Evolutionary conservation across 2,113 vertebrate species (phyloP).

Genomic region (Recurvirostra avosetta): DNA sequence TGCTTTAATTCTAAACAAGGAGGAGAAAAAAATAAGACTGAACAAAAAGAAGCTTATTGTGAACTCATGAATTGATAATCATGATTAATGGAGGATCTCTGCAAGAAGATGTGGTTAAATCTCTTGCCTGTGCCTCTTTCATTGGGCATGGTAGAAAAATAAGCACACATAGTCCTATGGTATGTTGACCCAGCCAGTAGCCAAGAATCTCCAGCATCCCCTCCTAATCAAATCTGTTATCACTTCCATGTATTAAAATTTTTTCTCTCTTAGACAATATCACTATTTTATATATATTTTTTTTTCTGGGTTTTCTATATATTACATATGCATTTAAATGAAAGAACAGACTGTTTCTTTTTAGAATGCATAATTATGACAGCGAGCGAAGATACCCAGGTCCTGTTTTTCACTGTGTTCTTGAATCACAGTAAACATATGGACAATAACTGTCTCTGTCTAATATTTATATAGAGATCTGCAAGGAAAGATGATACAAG

Average conservation of each 20-base stretch:
- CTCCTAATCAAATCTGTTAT: neutral
- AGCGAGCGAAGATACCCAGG: neutral
- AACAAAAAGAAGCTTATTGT: conserved; percentile 23
- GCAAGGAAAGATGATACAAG: neutral
- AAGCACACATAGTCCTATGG: neutral
- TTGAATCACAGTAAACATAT: neutral
- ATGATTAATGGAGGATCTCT: conserved; percentile 44
- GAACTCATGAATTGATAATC: conserved; percentile 43
- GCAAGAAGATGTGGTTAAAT: conserved; percentile 45
- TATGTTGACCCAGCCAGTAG: neutral
- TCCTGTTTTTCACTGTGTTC: neutral
- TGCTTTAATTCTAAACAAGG: conserved; percentile 65
- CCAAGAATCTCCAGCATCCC: neutral
- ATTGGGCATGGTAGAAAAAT: neutral
- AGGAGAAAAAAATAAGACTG: conserved; percentile 57
- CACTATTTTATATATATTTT: neutral
- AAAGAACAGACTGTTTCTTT: neutral
- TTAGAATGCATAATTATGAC: neutral
- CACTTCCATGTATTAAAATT: neutral
- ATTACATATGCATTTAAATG: neutral
- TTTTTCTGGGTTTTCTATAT: neutral
- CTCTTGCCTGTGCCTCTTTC: conserved; percentile 38
- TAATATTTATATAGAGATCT: neutral
- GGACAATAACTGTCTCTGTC: neutral
- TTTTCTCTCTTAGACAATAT: neutral